phyloP scores from a whole-genome alignment of 2,888 invertebrate species.

The Apodemia hepburni region DNA sequence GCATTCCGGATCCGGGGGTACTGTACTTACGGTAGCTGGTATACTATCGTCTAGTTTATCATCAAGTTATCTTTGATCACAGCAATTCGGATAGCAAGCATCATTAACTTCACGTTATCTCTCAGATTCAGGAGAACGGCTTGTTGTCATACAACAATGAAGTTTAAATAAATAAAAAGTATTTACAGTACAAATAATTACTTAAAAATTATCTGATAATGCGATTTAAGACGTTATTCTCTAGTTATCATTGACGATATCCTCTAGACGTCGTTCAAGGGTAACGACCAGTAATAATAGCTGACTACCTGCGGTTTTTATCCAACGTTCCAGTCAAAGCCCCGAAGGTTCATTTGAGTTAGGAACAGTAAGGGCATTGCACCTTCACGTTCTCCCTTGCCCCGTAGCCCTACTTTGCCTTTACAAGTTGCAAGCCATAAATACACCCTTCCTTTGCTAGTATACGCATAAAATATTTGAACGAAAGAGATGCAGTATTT shows the following conservation, averaged over 20 bases:
- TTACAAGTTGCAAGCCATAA: conserved; percentile 58
- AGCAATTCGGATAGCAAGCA: too few relatives aligned
- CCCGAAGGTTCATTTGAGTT: conserved; percentile 63
- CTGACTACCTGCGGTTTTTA: conserved; percentile 75
- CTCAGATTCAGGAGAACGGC: background rate
- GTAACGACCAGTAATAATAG: conserved; percentile 63
- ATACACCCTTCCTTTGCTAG: conserved; percentile 55
- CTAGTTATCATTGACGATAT: conserved; percentile 39
- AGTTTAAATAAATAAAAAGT: background rate
- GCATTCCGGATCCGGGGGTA: too few relatives aligned
- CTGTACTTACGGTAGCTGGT: too few relatives aligned
- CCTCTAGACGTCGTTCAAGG: conserved; percentile 71
- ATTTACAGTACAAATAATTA: background rate
- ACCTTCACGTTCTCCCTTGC: conserved; percentile 75
- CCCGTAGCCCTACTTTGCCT: conserved; percentile 76
- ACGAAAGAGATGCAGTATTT: conserved; percentile 69
- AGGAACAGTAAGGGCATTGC: conserved; percentile 72
- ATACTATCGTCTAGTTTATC: too few relatives aligned
- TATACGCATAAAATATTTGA: conserved; percentile 46
- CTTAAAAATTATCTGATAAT: background rate
- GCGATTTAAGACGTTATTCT: conserved; percentile 4
- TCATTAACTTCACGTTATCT: background rate
- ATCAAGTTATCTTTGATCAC: too few relatives aligned
- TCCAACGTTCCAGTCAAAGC: conserved; percentile 64
- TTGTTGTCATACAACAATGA: background rate